Evolutionary conservation across 1,140 invertebrate species (phyloP), one percentile per base, ranked within the genome.

Genomic region (Drosophila biarmipes): DNA sequence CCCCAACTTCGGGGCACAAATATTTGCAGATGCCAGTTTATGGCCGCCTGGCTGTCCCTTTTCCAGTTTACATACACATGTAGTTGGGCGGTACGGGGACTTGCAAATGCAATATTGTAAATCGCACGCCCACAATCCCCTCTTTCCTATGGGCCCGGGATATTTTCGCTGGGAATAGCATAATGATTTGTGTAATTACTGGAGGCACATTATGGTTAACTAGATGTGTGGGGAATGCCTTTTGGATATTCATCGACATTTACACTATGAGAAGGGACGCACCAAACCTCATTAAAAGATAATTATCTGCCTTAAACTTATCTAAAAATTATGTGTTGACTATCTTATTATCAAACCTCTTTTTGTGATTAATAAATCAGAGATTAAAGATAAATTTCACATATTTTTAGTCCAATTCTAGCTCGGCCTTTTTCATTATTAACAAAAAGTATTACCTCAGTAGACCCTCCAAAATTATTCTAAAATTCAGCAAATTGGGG

Each of bases 1-100:
- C 21, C 46, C 46, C 17, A 27, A 31, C 8, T 29, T n/a, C 8
- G 45, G 8, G 37, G 15, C 54, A 59, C 73, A 76, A 76, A 76
- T 76, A 76, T 76, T 76, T 76, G 73, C 73, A 68, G 73, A 76
- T 76, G 54, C 48, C 73, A 76, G 73, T 76, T 76, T 76, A 76
- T 76, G 48, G 73, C 35, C 54, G 19, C 57, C 49, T 54, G 21
- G 51, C 14, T 49, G 24, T 66, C 54, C 51, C 52, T 34, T 52
- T 52, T 52, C n/a, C 31, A 19, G 31, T 10, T 64, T 40, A 21
- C 21, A 21, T 21, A 21, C 21, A 21, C 4, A 21, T 21, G 21
- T 21, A 66, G 43, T 34, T 38, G 24, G 55, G 31, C 42, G 59
- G 31, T 17, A 6, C 24, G 51, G 54, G 46, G 31, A 74, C 75